These are phyloP conservation scores for Diglossa brunneiventris DNA, from an alignment of 2,113 vertebrate genomes.

Conservation along the genomic window DNA sequence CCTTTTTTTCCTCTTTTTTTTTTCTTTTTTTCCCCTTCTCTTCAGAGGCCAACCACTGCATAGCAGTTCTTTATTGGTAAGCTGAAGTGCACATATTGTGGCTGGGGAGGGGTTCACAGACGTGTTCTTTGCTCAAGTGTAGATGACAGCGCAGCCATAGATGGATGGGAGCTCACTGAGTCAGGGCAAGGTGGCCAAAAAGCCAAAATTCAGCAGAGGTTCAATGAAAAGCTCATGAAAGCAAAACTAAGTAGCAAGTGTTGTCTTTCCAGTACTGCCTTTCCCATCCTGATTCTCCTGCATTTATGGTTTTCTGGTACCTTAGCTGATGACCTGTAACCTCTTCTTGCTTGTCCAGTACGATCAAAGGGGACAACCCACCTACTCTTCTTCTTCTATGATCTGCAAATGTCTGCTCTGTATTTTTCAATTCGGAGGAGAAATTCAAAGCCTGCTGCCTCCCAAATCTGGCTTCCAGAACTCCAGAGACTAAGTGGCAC, in stretches of 20 bases:
- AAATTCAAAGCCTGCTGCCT: background rate
- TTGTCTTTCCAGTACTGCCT: background rate
- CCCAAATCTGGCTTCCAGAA: background rate
- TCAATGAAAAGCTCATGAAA: background rate
- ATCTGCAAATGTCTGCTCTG: background rate
- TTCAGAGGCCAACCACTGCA: background rate
- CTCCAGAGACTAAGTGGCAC: background rate
- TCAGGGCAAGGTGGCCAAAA: background rate
- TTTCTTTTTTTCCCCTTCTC: background rate
- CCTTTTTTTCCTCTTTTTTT: rapidly evolving
- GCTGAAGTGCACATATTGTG: background rate
- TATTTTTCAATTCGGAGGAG: background rate
- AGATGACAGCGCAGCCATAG: background rate
- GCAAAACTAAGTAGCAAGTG: background rate
- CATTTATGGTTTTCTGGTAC: background rate
- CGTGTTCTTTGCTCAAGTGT: background rate
- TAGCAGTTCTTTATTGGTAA: background rate
- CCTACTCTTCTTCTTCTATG: background rate
- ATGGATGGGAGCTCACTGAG: background rate
- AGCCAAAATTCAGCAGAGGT: background rate
- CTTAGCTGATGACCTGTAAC: background rate
- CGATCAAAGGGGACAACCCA: background rate
- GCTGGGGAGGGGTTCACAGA: background rate
- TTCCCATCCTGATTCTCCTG: background rate
- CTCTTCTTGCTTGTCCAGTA: background rate